Percentiles rank a stretch among this genome's conserved stretches.
Evolutionary conservation across 2,113 vertebrate species (phyloP).

Genomic region (Alouatta palliata): DNA sequence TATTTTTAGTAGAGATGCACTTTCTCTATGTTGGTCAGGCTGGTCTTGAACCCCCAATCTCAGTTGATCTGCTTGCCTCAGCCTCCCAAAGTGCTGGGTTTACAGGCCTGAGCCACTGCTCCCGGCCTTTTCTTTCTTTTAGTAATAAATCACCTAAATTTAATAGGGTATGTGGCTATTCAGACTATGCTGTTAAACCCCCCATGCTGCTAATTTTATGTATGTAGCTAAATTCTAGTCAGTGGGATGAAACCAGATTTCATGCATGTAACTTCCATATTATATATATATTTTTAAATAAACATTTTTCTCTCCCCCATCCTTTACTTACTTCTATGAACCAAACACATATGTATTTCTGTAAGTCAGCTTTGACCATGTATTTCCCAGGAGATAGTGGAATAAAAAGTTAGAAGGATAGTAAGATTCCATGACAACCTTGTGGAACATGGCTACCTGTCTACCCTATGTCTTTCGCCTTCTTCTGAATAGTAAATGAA

Average conservation of each 20-base stretch:
- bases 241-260: not conserved
- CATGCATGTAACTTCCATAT: not conserved
- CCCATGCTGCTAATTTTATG: not conserved
- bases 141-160: not conserved
- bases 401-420: not conserved
- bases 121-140: not conserved
- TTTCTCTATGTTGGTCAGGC: too few relatives aligned
- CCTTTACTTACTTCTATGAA: not conserved
- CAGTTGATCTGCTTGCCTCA: too few relatives aligned
- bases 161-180: not conserved
- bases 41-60: too few relatives aligned
- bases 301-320: not conserved
- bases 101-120: too few relatives aligned
- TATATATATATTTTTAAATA: not conserved
- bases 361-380: not conserved
- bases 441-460: not conserved
- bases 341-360: not conserved
- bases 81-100: too few relatives aligned
- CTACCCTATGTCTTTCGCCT: not conserved
- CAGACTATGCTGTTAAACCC: not conserved
- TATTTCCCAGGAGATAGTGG: accelerated
- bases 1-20: too few relatives aligned
- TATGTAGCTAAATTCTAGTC: not conserved
- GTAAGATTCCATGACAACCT: not conserved
- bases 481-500: not conserved